phyloP scores from a whole-genome alignment of 2,113 vertebrate species.

The Strix uralensis region DNA sequence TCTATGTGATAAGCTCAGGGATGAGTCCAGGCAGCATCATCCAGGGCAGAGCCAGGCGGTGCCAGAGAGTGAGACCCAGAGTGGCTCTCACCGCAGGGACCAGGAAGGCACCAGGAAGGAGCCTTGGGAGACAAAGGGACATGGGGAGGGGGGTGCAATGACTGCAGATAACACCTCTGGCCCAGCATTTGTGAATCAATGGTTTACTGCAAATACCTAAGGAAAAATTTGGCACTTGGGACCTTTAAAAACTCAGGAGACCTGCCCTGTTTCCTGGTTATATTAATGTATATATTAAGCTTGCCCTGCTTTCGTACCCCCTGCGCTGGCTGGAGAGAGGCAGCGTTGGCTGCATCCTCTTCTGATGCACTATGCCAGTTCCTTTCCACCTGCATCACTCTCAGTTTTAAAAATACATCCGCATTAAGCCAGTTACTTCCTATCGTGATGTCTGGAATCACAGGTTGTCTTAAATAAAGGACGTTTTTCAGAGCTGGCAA shows the following conservation, averaged over 20 bases:
- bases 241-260: not conserved
- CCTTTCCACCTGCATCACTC: not conserved
- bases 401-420: not conserved
- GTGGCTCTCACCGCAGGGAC: fast-evolving
- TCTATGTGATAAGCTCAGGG: not conserved
- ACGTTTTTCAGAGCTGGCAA: not conserved
- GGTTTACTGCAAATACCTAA: not conserved
- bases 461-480: not conserved
- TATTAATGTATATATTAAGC: not conserved
- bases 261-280: not conserved
- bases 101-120: not conserved
- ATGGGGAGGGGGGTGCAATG: fast-evolving
- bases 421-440: not conserved
- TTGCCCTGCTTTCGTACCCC: not conserved
- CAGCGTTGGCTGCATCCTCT: not conserved
- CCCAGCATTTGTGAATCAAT: not conserved
- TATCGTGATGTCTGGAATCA: fast-evolving
- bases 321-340: not conserved
- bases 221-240: not conserved
- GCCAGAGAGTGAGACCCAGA: fast-evolving
- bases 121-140: not conserved
- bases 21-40: not conserved
- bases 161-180: not conserved
- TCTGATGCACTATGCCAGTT: not conserved
- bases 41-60: fast-evolving